Evolutionary conservation across 1,140 invertebrate species (phyloP), one percentile per base, ranked within the genome.

Genomic region (Cydia pomonella): DNA sequence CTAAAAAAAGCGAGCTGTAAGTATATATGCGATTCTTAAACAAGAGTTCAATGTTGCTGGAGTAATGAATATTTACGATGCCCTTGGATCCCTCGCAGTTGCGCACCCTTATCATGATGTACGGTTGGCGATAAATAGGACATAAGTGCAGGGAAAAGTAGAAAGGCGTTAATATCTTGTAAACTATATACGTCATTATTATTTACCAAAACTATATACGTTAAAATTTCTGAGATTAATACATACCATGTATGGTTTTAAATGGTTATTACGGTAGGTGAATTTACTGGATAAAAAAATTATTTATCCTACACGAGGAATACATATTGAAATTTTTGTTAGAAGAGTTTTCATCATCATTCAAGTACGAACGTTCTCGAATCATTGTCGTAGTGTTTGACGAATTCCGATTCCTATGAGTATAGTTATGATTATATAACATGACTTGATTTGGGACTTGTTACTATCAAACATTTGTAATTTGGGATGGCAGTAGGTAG

Each of bases 41-140:
- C 72, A 80, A 78, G 75, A 80, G 77, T 80, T 79, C 77, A 75
- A 77, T 75, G 75, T 80, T 64, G 62, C 63, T 72, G 76, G 62
- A 77, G 27, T 81, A 82, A 82, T 82, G 76, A 81, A 81, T 82
- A 79, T 82, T 82, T 82, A 82, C 77, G 79, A 77, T 50, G 73
- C 76, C 73, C 77, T 75, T 25, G 75, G 59, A 73, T 18, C 77
- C 79, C 75, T 75, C 71, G 44, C 73, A 78, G 73, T 53, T 75
- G 74, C 64, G 72, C 77, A 76, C 77, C 74, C 79, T 82, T 78
- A 78, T 82, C 80, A 74, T 79, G 77, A 80, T 73, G 75, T 73
- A 79, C 76, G 41, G 44, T 13, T 18, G 77, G 50, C 66, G 77
- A 82, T 80, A 80, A 76, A 76, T 72, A 75, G 74, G 76, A 62